A percentile compares a stretch with the other conserved stretches of the same genome.
phyloP scores from a whole-genome alignment of 2,113 vertebrate species.

The Martes martes region DNA sequence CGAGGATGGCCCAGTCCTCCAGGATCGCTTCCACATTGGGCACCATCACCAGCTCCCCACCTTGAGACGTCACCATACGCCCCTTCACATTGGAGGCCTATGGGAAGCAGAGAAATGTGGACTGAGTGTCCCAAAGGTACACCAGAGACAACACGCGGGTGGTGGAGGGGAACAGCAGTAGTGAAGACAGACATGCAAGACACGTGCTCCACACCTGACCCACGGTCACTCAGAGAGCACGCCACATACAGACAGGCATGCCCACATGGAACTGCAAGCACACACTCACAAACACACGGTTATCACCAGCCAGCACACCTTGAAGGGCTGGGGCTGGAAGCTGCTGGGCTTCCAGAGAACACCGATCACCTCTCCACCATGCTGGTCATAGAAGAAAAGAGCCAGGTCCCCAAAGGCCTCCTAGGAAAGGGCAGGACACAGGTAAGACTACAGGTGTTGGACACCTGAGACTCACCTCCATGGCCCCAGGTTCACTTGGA shows the following conservation, averaged over 20 bases:
- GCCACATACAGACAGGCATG: rapidly evolving
- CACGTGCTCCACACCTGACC: not conserved
- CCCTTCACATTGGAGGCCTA: constrained; percentile 90
- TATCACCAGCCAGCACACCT: constrained; percentile 81
- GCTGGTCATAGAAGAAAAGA: constrained; percentile 94
- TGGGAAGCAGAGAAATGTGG: not conserved
- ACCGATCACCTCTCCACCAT: constrained; percentile 92
- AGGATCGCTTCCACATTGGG: constrained; percentile 95
- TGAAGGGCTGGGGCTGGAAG: constrained; percentile 91
- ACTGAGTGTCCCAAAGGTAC: not conserved
- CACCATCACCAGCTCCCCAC: constrained; percentile 78
- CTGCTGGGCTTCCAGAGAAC: constrained; percentile 96
- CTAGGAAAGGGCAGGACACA: constrained; percentile 75
- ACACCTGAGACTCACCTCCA: not conserved
- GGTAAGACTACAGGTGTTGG: not conserved
- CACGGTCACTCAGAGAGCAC: not conserved
- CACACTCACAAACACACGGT: not conserved
- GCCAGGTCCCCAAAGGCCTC: constrained; percentile 91
- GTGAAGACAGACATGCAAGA: not conserved
- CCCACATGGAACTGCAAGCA: rapidly evolving
- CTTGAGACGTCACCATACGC: constrained; percentile 80
- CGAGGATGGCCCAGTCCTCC: constrained; percentile 91
- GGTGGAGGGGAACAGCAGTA: not conserved
- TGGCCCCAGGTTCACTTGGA: not conserved
- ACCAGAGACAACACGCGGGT: not conserved